Percentiles rank a stretch among this genome's conserved stretches.
Evolutionary conservation across 2,888 invertebrate genomes (phyloP).

Genomic region (Mystacides longicornis): DNA sequence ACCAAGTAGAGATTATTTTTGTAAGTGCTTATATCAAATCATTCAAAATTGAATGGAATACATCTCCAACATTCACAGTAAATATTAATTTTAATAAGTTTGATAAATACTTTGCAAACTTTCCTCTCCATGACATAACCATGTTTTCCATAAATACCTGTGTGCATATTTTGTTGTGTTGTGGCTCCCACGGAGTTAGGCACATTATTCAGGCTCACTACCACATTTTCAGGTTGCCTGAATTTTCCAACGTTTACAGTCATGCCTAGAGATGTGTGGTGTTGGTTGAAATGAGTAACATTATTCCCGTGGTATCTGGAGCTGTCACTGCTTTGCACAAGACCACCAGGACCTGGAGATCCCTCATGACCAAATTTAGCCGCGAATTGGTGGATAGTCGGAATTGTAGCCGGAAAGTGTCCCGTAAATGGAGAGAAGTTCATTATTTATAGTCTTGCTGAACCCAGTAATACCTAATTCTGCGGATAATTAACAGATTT

Average conservation of each 20-base stretch:
- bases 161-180: conserved; percentile 33
- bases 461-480: conserved; percentile 15
- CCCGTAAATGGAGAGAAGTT: conserved; percentile 82
- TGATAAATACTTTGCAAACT: too few species aligned
- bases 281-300: conserved; percentile 50
- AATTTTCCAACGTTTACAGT: conserved; percentile 55
- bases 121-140: too few species aligned
- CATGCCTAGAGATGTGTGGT: conserved; percentile 43
- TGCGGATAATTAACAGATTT: conserved; percentile 21
- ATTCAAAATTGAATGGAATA: too few species aligned
- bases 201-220: conserved; percentile 41
- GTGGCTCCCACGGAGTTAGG: conserved; percentile 47
- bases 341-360: conserved; percentile 29
- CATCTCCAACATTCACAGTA: too few species aligned
- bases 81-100: too few species aligned
- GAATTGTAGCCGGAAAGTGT: conserved; percentile 69
- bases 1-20: too few species aligned
- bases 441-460: conserved; percentile 46
- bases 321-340: conserved; percentile 37
- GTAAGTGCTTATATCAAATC: too few species aligned
- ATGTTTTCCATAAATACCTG: too few species aligned
- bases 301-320: conserved; percentile 35
- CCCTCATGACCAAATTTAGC: conserved; percentile 59
- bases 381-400: conserved; percentile 77
- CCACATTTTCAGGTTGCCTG: conserved; percentile 48